These are phyloP conservation scores for Spilarctia lutea DNA, from an alignment of 2,888 invertebrate genomes.

Conservation along the genomic window DNA sequence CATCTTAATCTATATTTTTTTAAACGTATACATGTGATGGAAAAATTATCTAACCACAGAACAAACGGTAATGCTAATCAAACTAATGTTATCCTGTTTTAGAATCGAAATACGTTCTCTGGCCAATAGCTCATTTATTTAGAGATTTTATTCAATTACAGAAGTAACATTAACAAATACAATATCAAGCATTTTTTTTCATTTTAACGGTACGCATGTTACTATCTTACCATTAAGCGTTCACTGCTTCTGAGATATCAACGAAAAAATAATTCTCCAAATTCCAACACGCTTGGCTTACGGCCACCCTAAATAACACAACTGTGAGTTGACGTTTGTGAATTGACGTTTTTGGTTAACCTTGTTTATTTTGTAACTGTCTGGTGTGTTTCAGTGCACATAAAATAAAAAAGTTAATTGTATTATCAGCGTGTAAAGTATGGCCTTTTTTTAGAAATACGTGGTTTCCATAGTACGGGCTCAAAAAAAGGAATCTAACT, in stretches of 20 bases:
- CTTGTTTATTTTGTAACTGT: constrained; percentile 1
- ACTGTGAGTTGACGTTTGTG: neutral
- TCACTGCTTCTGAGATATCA: neutral
- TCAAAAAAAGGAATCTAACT: neutral
- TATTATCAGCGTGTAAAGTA: constrained; percentile 17
- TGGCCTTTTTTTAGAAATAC: constrained; percentile 1
- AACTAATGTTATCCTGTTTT: neutral
- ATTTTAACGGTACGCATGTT: neutral
- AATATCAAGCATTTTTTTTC: neutral
- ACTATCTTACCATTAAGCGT: neutral
- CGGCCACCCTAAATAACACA: neutral
- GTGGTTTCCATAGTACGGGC: neutral
- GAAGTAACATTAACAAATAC: neutral
- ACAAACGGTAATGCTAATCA: no score
- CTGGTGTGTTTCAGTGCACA: neutral
- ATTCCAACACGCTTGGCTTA: constrained; percentile 7
- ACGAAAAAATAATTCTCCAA: neutral
- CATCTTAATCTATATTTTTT: no score
- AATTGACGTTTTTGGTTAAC: neutral
- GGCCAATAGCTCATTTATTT: neutral
- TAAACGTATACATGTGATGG: no score
- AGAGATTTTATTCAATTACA: neutral
- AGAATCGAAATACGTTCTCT: neutral
- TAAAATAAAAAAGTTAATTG: constrained; percentile 1
- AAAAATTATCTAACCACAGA: no score